A percentile compares a stretch with the other conserved stretches of the same genome.
Evolutionary conservation across 1,140 invertebrate genomes (phyloP).

Genomic region (Ruditapes philippinarum): DNA sequence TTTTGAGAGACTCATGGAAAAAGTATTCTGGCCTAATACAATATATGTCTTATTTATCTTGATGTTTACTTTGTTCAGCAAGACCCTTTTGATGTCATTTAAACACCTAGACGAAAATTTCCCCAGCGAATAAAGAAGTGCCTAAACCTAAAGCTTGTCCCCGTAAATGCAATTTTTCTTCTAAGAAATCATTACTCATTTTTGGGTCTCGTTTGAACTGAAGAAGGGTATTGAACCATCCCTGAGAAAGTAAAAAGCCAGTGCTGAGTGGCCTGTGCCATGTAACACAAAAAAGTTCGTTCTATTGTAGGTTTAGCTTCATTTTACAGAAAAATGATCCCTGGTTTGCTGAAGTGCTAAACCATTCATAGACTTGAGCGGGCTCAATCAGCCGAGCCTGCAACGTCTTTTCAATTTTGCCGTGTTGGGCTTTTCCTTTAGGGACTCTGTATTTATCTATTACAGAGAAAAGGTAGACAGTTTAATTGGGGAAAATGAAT

Average conservation of each 20-base stretch:
- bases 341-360: not conserved
- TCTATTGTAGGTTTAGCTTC: constrained; percentile 1
- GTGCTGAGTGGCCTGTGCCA: constrained; percentile 28
- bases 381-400: too few species aligned
- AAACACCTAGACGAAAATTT: not conserved
- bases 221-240: not conserved
- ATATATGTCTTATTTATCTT: constrained; percentile 41
- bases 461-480: not conserved
- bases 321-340: constrained; percentile 36
- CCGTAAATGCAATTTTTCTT: constrained; percentile 35
- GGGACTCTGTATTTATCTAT: too few species aligned
- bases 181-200: constrained; percentile 7
- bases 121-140: not conserved
- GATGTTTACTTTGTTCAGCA: constrained; percentile 18
- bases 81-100: not conserved
- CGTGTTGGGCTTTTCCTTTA: too few species aligned
- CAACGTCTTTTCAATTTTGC: too few species aligned
- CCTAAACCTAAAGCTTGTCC: constrained; percentile 40
- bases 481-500: constrained; percentile 29
- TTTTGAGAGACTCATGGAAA: constrained; percentile 38
- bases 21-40: not conserved
- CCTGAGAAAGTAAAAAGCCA: not conserved
- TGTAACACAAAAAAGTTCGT: constrained; percentile 4
- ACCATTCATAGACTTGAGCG: not conserved
- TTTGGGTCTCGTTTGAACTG: constrained; percentile 1